Conservation (phyloP, 2,797 vertebrate genomes). For the Atherinosoma microstoma region DNA sequence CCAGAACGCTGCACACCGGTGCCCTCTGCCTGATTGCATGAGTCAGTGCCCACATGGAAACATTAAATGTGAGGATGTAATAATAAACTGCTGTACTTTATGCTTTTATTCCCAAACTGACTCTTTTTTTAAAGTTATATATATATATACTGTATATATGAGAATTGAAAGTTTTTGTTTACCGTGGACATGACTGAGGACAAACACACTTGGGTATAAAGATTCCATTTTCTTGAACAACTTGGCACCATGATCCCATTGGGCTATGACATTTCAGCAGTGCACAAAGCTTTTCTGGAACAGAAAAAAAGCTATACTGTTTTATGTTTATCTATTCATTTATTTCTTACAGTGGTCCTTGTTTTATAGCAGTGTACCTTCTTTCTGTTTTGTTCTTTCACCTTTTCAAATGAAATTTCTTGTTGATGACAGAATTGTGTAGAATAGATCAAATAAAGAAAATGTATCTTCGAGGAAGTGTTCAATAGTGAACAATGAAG, state of each 20-base stretch:
- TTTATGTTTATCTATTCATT: background rate
- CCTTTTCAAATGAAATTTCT: background rate
- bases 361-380: background rate
- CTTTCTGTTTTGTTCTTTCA: background rate
- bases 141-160: background rate
- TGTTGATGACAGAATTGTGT: background rate
- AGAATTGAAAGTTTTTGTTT: slow-evolving; percentile 21
- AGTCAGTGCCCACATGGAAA: slow-evolving; percentile 35
- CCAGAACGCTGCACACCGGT: slow-evolving; percentile 84
- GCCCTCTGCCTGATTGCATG: slow-evolving; percentile 73
- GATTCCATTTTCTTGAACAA: slow-evolving; percentile 62
- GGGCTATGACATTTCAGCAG: slow-evolving; percentile 76
- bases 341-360: background rate
- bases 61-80: background rate
- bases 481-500: background rate
- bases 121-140: background rate
- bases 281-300: slow-evolving; percentile 76
- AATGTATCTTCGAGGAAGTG: background rate
- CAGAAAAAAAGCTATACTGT: background rate
- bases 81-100: background rate
- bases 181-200: slow-evolving; percentile 75
- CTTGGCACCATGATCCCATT: slow-evolving; percentile 76
- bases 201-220: slow-evolving; percentile 71
- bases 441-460: background rate
- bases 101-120: background rate